phyloP scores from a whole-genome alignment of 2,113 vertebrate species.

The Zapornia atra region DNA sequence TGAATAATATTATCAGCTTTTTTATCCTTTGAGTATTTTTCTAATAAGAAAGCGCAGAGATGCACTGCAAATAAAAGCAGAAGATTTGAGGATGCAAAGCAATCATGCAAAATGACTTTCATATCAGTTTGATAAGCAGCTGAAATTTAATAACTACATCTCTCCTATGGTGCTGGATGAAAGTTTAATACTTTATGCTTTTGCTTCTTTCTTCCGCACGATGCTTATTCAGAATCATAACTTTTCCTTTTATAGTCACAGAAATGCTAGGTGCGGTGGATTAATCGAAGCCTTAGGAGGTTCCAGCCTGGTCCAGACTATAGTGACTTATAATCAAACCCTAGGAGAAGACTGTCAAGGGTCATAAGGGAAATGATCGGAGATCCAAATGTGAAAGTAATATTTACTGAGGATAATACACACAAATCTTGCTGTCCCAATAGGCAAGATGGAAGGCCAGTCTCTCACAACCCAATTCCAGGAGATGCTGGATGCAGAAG shows the following conservation, averaged over 20 bases:
- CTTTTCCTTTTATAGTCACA: slow-evolving; percentile 71
- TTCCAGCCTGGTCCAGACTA: slow-evolving; percentile 32
- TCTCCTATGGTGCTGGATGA: slow-evolving; percentile 82
- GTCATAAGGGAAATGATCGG: slow-evolving; percentile 41
- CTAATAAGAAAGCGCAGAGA: slow-evolving; percentile 83
- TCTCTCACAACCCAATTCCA: not conserved
- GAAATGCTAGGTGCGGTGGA: slow-evolving; percentile 59
- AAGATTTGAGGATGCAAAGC: slow-evolving; percentile 82
- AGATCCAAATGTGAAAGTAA: slow-evolving; percentile 36
- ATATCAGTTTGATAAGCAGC: slow-evolving; percentile 87
- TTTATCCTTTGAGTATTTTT: slow-evolving; percentile 87
- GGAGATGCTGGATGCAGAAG: not conserved
- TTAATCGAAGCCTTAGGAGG: slow-evolving; percentile 62
- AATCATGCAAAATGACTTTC: slow-evolving; percentile 88
- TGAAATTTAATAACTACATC: slow-evolving; percentile 88
- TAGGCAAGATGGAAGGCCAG: slow-evolving; percentile 31
- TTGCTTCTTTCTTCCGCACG: slow-evolving; percentile 72
- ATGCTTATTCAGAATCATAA: slow-evolving; percentile 74
- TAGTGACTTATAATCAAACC: not conserved
- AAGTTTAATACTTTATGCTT: slow-evolving; percentile 83
- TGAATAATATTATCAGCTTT: slow-evolving; percentile 86
- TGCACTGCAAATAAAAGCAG: slow-evolving; percentile 84
- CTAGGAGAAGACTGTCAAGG: slow-evolving; percentile 2
- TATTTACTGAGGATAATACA: slow-evolving; percentile 35
- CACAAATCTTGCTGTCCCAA: slow-evolving; percentile 1